Conservation (phyloP, 2,113 vertebrate species). For the Felis chaus region DNA sequence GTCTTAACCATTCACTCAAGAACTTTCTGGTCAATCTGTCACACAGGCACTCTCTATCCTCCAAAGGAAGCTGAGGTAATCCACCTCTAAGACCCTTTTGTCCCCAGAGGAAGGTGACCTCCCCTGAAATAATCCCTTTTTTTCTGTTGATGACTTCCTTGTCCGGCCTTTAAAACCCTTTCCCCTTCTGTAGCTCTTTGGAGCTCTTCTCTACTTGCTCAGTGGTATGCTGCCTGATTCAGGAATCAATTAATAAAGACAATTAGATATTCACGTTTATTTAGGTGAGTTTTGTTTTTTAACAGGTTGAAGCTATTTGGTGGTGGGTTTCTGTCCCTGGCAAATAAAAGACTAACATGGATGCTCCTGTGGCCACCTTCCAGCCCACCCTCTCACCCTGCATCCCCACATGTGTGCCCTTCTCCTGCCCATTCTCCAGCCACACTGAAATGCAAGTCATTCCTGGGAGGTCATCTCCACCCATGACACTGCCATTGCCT, state of each 20-base stretch:
- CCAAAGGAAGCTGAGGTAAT: neutral
- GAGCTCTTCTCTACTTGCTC: neutral
- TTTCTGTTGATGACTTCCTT: neutral
- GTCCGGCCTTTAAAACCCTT: neutral
- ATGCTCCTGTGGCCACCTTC: neutral
- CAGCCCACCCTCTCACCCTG: neutral
- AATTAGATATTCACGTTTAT: neutral
- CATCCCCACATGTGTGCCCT: neutral
- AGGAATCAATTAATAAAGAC: neutral
- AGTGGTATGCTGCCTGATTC: neutral
- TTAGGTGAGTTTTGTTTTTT: neutral
- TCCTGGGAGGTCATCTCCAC: neutral
- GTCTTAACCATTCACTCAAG: neutral
- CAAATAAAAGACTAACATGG: neutral
- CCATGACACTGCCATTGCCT: rapidly evolving
- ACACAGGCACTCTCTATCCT: neutral
- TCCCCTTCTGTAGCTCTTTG: neutral
- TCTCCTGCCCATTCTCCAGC: neutral
- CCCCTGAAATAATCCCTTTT: neutral
- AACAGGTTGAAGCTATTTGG: neutral
- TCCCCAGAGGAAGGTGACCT: neutral
- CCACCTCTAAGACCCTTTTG: neutral
- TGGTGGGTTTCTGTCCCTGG: neutral
- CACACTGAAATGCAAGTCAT: neutral
- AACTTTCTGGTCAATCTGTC: neutral